phyloP scores from a whole-genome alignment of 2,888 invertebrate genomes.

The Amorpha juglandis region DNA sequence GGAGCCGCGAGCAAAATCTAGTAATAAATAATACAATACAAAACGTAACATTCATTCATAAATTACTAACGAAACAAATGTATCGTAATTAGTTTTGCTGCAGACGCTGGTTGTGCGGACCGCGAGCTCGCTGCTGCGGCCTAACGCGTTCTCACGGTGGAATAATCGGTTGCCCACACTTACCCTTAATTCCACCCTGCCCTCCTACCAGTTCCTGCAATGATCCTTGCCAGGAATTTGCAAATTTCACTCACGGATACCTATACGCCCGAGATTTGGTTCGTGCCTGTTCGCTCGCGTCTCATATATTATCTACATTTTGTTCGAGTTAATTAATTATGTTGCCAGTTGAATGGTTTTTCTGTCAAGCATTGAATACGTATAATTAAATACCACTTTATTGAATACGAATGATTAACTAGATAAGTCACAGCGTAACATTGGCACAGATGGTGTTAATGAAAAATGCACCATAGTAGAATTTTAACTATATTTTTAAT shows the following conservation, averaged over 20 bases:
- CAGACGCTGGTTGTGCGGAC: constrained; percentile 36
- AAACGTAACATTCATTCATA: too few species aligned
- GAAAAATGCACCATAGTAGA: neutral
- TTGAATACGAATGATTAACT: constrained; percentile 14
- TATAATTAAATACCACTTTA: constrained; percentile 11
- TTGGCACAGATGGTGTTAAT: neutral
- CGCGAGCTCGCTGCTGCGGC: constrained; percentile 33
- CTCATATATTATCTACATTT: constrained; percentile 12
- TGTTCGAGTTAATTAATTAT: constrained; percentile 14
- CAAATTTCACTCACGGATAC: constrained; percentile 47
- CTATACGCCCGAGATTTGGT: constrained; percentile 1
- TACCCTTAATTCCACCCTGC: constrained; percentile 73
- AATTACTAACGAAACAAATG: neutral
- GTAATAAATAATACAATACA: too few species aligned
- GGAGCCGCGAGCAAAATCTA: too few species aligned
- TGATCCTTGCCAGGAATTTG: constrained; percentile 46
- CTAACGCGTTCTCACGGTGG: constrained; percentile 72
- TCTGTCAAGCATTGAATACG: constrained; percentile 8
- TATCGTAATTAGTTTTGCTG: constrained; percentile 37
- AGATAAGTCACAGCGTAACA: neutral
- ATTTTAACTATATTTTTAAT: neutral
- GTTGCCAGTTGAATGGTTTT: constrained; percentile 3
- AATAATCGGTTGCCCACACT: constrained; percentile 78
- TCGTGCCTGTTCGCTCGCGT: neutral
- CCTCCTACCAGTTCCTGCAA: constrained; percentile 59